Evolutionary conservation across 2,888 invertebrate genomes (phyloP).

Genomic region (Pogonocherus hispidulus): DNA sequence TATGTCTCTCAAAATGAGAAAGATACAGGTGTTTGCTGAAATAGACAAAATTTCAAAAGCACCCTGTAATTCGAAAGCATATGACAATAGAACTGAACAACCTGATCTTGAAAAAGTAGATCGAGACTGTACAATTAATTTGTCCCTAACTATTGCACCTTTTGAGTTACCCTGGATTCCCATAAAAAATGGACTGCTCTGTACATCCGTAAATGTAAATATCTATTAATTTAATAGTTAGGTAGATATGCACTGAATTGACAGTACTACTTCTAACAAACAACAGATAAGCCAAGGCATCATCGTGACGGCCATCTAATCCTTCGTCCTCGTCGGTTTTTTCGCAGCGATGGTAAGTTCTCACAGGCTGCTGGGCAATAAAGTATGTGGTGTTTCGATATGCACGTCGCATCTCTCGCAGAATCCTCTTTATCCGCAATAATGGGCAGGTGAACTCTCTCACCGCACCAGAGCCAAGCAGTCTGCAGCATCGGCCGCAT

Average conservation of each 20-base stretch:
- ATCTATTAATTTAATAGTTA: too few relatives aligned
- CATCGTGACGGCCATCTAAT: conserved; percentile 48
- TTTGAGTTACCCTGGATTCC: too few relatives aligned
- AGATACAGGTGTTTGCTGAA: too few relatives aligned
- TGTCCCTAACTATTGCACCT: too few relatives aligned
- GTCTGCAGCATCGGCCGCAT: conserved; percentile 61
- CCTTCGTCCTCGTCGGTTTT: conserved; percentile 51
- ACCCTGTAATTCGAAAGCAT: too few relatives aligned
- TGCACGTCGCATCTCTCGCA: conserved; percentile 66
- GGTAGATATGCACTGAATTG: conserved; percentile 22
- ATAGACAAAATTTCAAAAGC: too few relatives aligned
- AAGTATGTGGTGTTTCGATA: conserved; percentile 64
- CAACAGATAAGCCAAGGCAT: conserved; percentile 51
- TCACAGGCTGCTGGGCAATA: conserved; percentile 65
- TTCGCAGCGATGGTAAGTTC: conserved; percentile 60
- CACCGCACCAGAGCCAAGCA: conserved; percentile 66
- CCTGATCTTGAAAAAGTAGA: too few relatives aligned
- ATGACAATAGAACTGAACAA: too few relatives aligned
- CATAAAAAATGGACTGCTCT: too few relatives aligned
- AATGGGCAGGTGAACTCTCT: conserved; percentile 66
- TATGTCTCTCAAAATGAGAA: too few relatives aligned
- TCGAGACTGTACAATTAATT: too few relatives aligned
- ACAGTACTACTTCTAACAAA: conserved; percentile 43
- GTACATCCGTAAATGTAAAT: too few relatives aligned
- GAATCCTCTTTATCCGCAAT: conserved; percentile 65